Evolutionary conservation across 2,797 vertebrate species (phyloP).

Genomic region (Varecia variegata): DNA sequence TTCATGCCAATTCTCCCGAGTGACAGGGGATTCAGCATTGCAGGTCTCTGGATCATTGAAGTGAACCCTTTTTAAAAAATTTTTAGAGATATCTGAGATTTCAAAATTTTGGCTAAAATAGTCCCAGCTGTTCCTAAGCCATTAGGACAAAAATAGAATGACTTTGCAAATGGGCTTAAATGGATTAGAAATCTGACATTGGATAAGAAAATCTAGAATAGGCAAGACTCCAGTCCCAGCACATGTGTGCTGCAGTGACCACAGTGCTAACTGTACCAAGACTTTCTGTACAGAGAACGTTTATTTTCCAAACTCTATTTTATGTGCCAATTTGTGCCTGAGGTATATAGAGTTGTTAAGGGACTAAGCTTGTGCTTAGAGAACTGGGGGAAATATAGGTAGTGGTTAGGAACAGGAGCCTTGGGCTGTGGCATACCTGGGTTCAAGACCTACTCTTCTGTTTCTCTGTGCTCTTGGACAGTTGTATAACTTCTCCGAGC

Average conservation of each 20-base stretch:
- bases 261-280: background rate
- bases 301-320: background rate
- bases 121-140: slow-evolving; percentile 51
- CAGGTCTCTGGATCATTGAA: slow-evolving; percentile 10
- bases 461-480: background rate
- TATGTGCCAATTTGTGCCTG: background rate
- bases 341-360: background rate
- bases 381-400: background rate
- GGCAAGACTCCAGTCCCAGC: slow-evolving; percentile 10
- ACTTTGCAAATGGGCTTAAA: slow-evolving; percentile 60
- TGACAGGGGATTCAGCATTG: slow-evolving; percentile 15
- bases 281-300: background rate
- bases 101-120: slow-evolving; percentile 41
- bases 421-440: background rate
- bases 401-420: background rate
- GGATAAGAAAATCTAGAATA: background rate
- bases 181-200: slow-evolving; percentile 46
- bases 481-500: background rate
- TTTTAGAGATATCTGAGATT: slow-evolving; percentile 43
- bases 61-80: background rate
- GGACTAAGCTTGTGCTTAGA: background rate
- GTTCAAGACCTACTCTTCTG: background rate
- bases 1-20: background rate
- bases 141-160: slow-evolving; percentile 62
- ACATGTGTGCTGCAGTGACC: background rate